phyloP scores from a whole-genome alignment of 2,113 vertebrate species.

The Cryptomyrus ogoouensis region DNA sequence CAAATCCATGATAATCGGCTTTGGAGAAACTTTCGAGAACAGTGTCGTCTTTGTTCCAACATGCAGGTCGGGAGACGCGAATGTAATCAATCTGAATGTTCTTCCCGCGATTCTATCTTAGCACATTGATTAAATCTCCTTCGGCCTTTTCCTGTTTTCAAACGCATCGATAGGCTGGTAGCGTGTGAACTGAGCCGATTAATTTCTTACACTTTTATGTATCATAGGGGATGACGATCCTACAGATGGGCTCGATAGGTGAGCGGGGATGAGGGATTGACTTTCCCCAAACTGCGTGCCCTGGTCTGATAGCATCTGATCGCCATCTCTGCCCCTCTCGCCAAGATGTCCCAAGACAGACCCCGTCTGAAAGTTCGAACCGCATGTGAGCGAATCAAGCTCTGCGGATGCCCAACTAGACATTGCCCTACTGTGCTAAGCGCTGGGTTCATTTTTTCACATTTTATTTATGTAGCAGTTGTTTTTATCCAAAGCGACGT shows the following conservation, averaged over 20 bases:
- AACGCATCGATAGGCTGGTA: background rate
- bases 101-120: background rate
- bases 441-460: background rate
- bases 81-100: background rate
- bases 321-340: background rate
- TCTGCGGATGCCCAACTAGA: background rate
- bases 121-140: constrained; percentile 3
- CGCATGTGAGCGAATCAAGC: constrained; percentile 41
- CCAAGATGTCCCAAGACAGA: constrained; percentile 18
- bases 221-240: constrained; percentile 40
- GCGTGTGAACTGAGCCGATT: background rate
- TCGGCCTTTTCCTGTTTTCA: background rate
- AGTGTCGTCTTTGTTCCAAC: background rate
- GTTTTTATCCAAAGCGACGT: background rate
- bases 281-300: constrained; percentile 18
- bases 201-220: constrained; percentile 27
- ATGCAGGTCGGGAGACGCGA: background rate
- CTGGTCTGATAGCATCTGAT: constrained; percentile 28
- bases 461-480: background rate
- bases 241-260: constrained; percentile 50
- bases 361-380: constrained; percentile 30
- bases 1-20: background rate
- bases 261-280: constrained; percentile 34
- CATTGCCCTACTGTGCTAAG: background rate
- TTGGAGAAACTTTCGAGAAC: background rate